These are phyloP conservation scores for Drosophila eohydei DNA, from an alignment of 2,888 invertebrate genomes.

Conservation along the genomic window DNA sequence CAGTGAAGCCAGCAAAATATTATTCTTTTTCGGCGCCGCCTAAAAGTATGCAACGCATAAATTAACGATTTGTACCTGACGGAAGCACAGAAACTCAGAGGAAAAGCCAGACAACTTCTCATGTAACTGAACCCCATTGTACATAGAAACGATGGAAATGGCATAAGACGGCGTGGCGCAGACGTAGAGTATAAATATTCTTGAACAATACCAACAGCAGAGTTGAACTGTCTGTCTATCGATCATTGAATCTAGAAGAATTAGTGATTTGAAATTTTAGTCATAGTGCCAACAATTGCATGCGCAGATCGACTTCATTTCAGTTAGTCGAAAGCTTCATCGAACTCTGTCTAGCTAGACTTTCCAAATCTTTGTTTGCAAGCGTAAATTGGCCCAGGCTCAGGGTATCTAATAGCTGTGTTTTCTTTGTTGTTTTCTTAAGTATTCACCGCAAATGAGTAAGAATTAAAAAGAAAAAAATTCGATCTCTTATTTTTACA, in stretches of 20 bases:
- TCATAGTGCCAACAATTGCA: too few species aligned
- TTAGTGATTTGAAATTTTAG: too few species aligned
- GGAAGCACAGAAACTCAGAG: neutral
- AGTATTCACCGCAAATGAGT: neutral
- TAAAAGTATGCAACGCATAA: slow-evolving; percentile 40
- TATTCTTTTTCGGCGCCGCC: slow-evolving; percentile 15
- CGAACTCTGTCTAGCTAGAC: too few species aligned
- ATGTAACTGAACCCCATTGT: neutral
- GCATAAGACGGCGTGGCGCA: neutral
- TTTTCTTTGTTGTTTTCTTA: neutral
- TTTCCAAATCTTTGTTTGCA: too few species aligned
- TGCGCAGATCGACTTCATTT: too few species aligned
- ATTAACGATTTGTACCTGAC: neutral
- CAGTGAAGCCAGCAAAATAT: neutral
- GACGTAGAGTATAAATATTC: too few species aligned
- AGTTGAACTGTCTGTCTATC: too few species aligned
- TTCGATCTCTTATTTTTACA: neutral
- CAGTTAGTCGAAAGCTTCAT: neutral
- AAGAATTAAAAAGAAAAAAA: slow-evolving; percentile 9
- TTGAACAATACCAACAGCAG: too few species aligned
- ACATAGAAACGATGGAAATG: neutral
- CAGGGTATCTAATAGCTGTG: neutral
- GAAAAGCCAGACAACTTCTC: slow-evolving; percentile 3
- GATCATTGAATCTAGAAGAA: too few species aligned
- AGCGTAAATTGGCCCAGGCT: too few species aligned